These are phyloP conservation scores for Rousettus madagascariensis DNA, from an alignment of 2,797 vertebrate species.

Conservation along the genomic window DNA sequence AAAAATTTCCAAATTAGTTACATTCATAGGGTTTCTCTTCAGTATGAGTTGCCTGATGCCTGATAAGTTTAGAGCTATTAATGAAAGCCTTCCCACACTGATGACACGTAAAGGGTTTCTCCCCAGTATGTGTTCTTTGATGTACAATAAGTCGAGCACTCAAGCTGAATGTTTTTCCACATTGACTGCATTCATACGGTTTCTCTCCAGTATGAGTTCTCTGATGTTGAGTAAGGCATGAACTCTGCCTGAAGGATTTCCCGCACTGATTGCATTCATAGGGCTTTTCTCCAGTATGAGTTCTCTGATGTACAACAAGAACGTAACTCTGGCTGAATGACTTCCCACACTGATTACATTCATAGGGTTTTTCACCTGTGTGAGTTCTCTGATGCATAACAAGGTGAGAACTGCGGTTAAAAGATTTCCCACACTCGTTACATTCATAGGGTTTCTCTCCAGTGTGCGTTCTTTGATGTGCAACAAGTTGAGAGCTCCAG, in stretches of 20 bases:
- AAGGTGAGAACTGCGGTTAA: constrained; percentile 75
- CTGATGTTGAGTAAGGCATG: constrained; percentile 76
- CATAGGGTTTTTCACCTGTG: constrained; percentile 77
- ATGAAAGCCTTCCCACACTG: constrained; percentile 76
- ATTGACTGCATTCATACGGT: constrained; percentile 74
- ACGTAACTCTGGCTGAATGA: constrained; percentile 76
- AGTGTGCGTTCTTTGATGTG: constrained; percentile 72
- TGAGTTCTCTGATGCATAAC: constrained; percentile 76
- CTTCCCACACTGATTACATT: constrained; percentile 75
- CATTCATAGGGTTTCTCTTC: constrained; percentile 66
- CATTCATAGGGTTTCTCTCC: constrained; percentile 73
- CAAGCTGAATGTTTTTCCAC: constrained; percentile 77
- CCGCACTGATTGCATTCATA: constrained; percentile 74
- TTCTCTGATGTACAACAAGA: constrained; percentile 75
- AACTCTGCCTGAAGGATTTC: constrained; percentile 76
- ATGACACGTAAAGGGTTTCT: constrained; percentile 76
- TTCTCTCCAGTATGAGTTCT: constrained; percentile 79
- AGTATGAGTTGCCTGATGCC: constrained; percentile 73
- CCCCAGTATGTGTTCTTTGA: constrained; percentile 79
- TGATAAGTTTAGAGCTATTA: constrained; percentile 75
- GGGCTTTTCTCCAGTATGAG: constrained; percentile 78
- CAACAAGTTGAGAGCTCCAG: constrained; percentile 75
- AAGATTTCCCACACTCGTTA: constrained; percentile 71
- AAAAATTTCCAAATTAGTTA: constrained; percentile 10
- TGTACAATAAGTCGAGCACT: constrained; percentile 77